phyloP scores from a whole-genome alignment of 2,888 invertebrate genomes.

The Conops quadrifasciatus region DNA sequence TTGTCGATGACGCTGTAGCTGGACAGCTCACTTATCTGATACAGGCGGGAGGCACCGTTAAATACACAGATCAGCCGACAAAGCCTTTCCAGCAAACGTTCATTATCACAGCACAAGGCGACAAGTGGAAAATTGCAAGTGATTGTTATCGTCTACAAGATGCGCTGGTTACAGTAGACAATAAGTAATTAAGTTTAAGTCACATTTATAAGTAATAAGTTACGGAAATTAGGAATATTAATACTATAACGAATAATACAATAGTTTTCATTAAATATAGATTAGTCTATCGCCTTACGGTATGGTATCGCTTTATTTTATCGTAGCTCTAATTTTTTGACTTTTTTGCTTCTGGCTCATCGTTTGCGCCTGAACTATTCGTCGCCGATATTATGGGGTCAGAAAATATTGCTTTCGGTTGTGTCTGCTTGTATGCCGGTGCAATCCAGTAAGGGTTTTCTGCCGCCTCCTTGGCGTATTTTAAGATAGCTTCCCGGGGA shows the following conservation, averaged over 20 bases:
- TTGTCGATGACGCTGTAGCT: conserved; percentile 77
- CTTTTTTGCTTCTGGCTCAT: conserved; percentile 60
- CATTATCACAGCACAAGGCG: conserved; percentile 84
- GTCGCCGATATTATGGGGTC: conserved; percentile 45
- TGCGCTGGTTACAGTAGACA: conserved; percentile 48
- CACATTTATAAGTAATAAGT: background rate
- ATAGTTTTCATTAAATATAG: no score
- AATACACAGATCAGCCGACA: conserved; percentile 70
- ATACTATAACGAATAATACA: background rate
- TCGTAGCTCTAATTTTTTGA: conserved; percentile 53
- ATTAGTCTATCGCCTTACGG: no score
- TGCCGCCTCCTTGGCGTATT: conserved; percentile 93
- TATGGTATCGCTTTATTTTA: no score
- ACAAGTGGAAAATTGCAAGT: conserved; percentile 93
- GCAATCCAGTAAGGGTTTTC: conserved; percentile 98
- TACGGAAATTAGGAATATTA: background rate
- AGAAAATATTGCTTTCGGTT: conserved; percentile 84
- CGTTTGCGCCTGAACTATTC: conserved; percentile 14
- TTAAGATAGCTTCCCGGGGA: conserved; percentile 92
- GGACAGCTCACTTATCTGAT: conserved; percentile 84
- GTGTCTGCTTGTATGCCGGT: conserved; percentile 89
- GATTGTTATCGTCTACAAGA: conserved; percentile 86
- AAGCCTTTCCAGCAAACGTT: conserved; percentile 87
- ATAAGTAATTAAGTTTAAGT: conserved; percentile 2
- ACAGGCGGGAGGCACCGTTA: conserved; percentile 83